Conservation (phyloP, 1,140 invertebrate species). For the Pemphigus obesinymphae region DNA sequence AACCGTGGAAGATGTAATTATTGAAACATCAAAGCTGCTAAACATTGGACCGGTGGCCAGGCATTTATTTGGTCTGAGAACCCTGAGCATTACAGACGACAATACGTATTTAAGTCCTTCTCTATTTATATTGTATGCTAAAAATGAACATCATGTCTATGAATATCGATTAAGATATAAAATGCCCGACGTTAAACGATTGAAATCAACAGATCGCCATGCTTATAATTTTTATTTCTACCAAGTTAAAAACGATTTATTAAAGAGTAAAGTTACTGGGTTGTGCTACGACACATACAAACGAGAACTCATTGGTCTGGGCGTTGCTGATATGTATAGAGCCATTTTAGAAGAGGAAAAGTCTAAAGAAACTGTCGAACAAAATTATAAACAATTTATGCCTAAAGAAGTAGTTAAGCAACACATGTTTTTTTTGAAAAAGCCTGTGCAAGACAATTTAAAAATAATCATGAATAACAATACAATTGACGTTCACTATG, state of each 20-base stretch:
- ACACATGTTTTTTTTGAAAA: conserved; percentile 69
- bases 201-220: conserved; percentile 64
- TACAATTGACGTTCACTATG: conserved; percentile 53
- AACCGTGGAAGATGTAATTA: conserved; percentile 66
- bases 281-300: conserved; percentile 70
- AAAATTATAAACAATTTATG: conserved; percentile 74
- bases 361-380: conserved; percentile 61
- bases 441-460: conserved; percentile 66
- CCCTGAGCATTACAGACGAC: conserved; percentile 58
- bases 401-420: conserved; percentile 69
- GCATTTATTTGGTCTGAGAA: conserved; percentile 68
- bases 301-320: conserved; percentile 70
- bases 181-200: conserved; percentile 58
- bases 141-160: conserved; percentile 53
- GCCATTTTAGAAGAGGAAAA: conserved; percentile 68
- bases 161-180: conserved; percentile 75
- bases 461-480: conserved; percentile 50
- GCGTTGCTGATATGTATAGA: conserved; percentile 79
- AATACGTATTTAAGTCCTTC: conserved; percentile 63
- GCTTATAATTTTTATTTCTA: conserved; percentile 81
- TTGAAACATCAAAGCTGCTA: conserved; percentile 62
- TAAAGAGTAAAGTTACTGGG: conserved; percentile 71
- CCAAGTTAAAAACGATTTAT: conserved; percentile 74
- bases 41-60: conserved; percentile 69
- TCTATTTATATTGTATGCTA: conserved; percentile 35